Evolutionary conservation across 2,113 vertebrate species (phyloP), one percentile per base, ranked within the genome.

Genomic region (Vidua chalybeata): DNA sequence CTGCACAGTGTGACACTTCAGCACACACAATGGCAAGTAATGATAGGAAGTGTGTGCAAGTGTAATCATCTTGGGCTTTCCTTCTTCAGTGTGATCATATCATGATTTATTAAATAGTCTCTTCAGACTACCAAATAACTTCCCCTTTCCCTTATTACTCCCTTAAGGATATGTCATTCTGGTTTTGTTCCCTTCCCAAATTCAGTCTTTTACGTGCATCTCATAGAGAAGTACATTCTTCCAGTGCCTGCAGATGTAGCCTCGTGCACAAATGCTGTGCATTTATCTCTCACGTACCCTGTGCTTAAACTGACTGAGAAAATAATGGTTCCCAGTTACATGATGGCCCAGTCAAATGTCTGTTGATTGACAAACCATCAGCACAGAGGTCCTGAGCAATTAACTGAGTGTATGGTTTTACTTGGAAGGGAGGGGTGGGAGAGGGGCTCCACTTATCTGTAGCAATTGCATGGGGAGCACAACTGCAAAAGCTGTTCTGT

Each of bases 381-480:
- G 18, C 55, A 13, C 27, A 69, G 52, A 22, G 6, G 11, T 28
- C 35, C 54, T 20, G 45, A 93, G 48, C 39, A 67, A 24, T 49
- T 69, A 58, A 66, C 24, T 15, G 56, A 48, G 11, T 15, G 15
- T 8, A 12, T 2, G 30, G 28, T 62, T 84, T 39, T 81, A 10
- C 41, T 33, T 37, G 23, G 28, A 31, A 10, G 35, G 16, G 7
- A 10, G 13, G 7, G 11, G 7, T 43, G 30, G 33, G 31, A 72
- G 54, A 56, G n/a, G 15, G 39, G 14, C 35, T 31, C 10, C 54
- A 33, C 21, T 22, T 21, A 33, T 0, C 0, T 15, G 16, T 3
- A 12, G 43, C 0, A 0, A 39, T 20, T 18, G 18, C 46, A 10
- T 0, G 1, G 35, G 39, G 18, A 69, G 16, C 31, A 31, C 22